Evolutionary conservation across 1,140 invertebrate genomes (phyloP).

Genomic region (Apis cerana): DNA sequence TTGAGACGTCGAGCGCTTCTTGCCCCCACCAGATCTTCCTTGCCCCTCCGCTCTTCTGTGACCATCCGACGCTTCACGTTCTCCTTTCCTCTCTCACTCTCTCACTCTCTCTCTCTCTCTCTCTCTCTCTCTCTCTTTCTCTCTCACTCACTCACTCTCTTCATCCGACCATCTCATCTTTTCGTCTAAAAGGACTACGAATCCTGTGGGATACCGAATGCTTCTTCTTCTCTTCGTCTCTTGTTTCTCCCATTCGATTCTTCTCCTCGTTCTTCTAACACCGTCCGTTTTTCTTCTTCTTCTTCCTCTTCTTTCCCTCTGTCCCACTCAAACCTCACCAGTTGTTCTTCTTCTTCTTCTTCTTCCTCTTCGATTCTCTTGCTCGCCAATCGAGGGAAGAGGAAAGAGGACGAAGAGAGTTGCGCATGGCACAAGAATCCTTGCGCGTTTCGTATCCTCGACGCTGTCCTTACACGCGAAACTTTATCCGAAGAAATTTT

Average conservation of each 20-base stretch:
- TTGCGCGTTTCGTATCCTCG: constrained; percentile 46
- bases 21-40: constrained; percentile 62
- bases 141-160: too few species aligned
- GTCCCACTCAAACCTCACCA: background rate
- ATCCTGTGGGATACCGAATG: constrained; percentile 57
- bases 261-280: constrained; percentile 36
- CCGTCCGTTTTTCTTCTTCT: constrained; percentile 26
- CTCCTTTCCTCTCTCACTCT: constrained; percentile 20
- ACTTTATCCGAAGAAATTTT: constrained; percentile 51
- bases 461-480: constrained; percentile 44
- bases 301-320: background rate
- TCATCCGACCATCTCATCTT: background rate
- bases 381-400: background rate
- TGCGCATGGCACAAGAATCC: constrained; percentile 64
- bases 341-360: background rate
- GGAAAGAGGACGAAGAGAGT: constrained; percentile 35
- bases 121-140: too few species aligned
- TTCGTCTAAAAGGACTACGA: constrained; percentile 46
- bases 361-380: constrained; percentile 13
- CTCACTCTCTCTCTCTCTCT: constrained; percentile 7
- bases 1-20: constrained; percentile 73
- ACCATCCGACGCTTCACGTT: constrained; percentile 10
- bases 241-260: constrained; percentile 23
- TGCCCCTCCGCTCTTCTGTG: constrained; percentile 38
- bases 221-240: constrained; percentile 41